Percentiles rank a stretch among this genome's conserved stretches.
Evolutionary conservation across 2,113 vertebrate genomes (phyloP).

Genomic region (Grallaria varia): DNA sequence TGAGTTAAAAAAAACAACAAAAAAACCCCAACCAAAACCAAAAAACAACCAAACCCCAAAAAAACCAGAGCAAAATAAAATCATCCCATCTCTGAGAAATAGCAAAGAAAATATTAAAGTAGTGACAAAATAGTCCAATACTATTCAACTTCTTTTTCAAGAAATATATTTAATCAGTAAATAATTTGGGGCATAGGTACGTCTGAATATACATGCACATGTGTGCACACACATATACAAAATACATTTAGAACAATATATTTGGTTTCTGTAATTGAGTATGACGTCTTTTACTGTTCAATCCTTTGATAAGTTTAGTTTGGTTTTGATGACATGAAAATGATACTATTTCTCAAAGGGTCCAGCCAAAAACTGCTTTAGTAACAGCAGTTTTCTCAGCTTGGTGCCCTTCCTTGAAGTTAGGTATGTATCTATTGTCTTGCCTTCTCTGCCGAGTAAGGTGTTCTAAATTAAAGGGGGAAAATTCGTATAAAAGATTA

Average conservation of each 20-base stretch:
- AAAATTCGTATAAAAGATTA: not conserved
- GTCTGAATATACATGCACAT: not conserved
- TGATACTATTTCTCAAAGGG: not conserved
- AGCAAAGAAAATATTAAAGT: not conserved
- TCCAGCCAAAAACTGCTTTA: not conserved
- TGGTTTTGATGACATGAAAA: not conserved
- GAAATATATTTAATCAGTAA: not conserved
- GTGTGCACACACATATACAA: not conserved
- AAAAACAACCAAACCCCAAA: too few relatives aligned
- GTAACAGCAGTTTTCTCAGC: not conserved
- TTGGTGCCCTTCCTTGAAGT: not conserved
- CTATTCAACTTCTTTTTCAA: not conserved
- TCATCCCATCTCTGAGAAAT: not conserved
- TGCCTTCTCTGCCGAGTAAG: not conserved
- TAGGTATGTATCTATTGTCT: accelerated
- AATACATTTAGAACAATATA: not conserved
- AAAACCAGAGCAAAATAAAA: not conserved
- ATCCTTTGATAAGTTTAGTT: not conserved
- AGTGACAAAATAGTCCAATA: not conserved
- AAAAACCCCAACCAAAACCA: too few relatives aligned
- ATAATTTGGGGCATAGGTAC: not conserved
- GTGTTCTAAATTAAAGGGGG: not conserved
- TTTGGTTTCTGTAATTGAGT: not conserved
- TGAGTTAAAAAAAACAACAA: not conserved
- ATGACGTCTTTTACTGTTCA: not conserved